Evolutionary conservation across 92 coral and sea anemone species (phyloP).

Genomic region (Palythoa grandis): DNA sequence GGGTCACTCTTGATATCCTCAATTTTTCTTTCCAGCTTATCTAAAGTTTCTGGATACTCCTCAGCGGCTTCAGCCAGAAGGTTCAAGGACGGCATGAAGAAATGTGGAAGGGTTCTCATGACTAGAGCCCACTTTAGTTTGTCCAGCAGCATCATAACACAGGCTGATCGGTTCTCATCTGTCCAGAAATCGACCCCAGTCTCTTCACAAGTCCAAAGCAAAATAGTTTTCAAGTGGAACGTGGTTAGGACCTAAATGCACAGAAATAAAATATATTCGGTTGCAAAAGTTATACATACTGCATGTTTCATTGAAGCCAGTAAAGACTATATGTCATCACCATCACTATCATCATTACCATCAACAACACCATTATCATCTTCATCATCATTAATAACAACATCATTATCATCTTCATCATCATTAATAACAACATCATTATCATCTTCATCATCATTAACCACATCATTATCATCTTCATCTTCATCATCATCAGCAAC

Average conservation of each 20-base stretch:
- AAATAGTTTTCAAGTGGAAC: constrained; percentile 72
- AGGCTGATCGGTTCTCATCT: constrained; percentile 60
- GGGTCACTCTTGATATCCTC: constrained; percentile 61
- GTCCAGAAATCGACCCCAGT: constrained; percentile 65
- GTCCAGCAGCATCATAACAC: constrained; percentile 72
- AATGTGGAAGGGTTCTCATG: constrained; percentile 59
- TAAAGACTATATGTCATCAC: background rate
- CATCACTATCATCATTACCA: background rate
- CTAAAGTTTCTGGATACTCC: constrained; percentile 55
- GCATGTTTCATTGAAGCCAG: background rate
- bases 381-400: background rate
- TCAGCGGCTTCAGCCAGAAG: constrained; percentile 57
- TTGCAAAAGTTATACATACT: background rate
- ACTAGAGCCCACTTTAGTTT: constrained; percentile 57
- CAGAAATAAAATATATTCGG: background rate
- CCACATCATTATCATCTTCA: background rate
- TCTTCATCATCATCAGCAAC: background rate
- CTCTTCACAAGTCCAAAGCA: constrained; percentile 69
- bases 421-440: background rate
- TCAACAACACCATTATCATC: background rate
- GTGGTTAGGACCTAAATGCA: constrained; percentile 47
- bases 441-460: background rate
- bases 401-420: background rate
- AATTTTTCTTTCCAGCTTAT: constrained; percentile 47
- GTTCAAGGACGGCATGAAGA: constrained; percentile 68